Base-by-base conservation (phyloP, 2,888 invertebrate species). In the Drosophila nigritarsus region DNA sequence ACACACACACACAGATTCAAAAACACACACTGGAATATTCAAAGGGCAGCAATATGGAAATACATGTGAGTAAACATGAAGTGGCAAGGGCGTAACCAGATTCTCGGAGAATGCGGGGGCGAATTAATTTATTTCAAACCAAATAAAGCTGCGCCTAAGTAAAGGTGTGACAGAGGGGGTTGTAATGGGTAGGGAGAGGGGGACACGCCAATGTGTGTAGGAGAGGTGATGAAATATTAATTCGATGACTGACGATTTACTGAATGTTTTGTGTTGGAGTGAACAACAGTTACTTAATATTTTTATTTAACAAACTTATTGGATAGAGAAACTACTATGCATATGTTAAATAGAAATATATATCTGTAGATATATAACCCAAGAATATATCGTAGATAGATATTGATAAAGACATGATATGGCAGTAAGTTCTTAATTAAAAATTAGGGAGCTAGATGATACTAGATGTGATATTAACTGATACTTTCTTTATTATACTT, bases 221-320 rank as follows among this genome's bases (percentile, higher is more conserved):
- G 3, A 13, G 7, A 45, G 20, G 15, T 20, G 45, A 20, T 45
- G 24, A 45, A 24, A 15, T 45, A 45, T 45, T 15, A 45, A 45
- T 15, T 77, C 74, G 55, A 68, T 70, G 87, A 83, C 72, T 89
- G 87, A 68, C 61, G 83, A 74, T 77, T 83, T 69, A 60, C 20
- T 15, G 29, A 55, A 66, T 63, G 53, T 65, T 74, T 34, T 59
- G 61, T 30, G 38, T 36, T 34, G 36, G 49, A 48, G 29, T 38
- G 32, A 42, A 72, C 48, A 53, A 53, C 45, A 70, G 49, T 36
- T 56, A n/a, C 15, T 40, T 40, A 56, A 20, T 56, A 30, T 56
- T 56, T 40, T 30, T 40, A 56, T 56, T 40, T 30, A 29, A 9
- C 15, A 30, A 30, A 56, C n/a, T n/a, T n/a, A n/a, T n/a, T n/a